Evolutionary conservation across 2,113 vertebrate genomes (phyloP), one percentile per base, ranked within the genome.

Genomic region (Chauna torquata): DNA sequence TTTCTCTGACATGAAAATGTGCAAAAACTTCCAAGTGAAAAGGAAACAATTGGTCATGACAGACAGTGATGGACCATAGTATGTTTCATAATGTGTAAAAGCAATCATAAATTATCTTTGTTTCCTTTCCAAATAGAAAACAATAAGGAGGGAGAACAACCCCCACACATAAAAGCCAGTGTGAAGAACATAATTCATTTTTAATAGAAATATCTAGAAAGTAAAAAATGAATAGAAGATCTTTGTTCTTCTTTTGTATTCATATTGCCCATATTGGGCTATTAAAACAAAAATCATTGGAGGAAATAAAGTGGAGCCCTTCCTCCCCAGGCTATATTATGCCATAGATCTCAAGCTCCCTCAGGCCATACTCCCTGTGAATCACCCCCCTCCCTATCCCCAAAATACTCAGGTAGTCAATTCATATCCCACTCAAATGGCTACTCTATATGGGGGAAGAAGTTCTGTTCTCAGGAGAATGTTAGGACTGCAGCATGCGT

Each of bases 401-500:
- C 36, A 12, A 81, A 92, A 61, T 50, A 28, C 9, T 38, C 6
- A 16, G 8, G 17, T 18, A 59, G 55, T 40, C 24, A 9, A 54
- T 54, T 69, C 16, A 57, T 49, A 16, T 38, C 6, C 40, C 19
- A 47, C 44, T 77, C 28, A 65, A 74, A 49, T 47, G 34, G 5
- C 6, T 74, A 13, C 32, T 36, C 8, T 22, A 13, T 22, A 3
- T 2, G 0, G 0, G 16, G 16, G 17, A 72, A 49, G 20, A 42
- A 49, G 5, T 20, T 42, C 14, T 42, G 4, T 5, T 70, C 28
- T 59, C n/a, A 34, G 38, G 15, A 24, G 14, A 50, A 5, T 2
- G 3, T 38, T 36, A 27, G 0, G 3, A 42, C 47, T 76, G 12
- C 36, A n/a, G 8, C 0, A 2, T n/a, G 24, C 9, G 0, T 1